Percentiles rank a stretch among this genome's conserved stretches.
Evolutionary conservation across 2,797 vertebrate species (phyloP).

Genomic region (Melanogrammus aeglefinus): DNA sequence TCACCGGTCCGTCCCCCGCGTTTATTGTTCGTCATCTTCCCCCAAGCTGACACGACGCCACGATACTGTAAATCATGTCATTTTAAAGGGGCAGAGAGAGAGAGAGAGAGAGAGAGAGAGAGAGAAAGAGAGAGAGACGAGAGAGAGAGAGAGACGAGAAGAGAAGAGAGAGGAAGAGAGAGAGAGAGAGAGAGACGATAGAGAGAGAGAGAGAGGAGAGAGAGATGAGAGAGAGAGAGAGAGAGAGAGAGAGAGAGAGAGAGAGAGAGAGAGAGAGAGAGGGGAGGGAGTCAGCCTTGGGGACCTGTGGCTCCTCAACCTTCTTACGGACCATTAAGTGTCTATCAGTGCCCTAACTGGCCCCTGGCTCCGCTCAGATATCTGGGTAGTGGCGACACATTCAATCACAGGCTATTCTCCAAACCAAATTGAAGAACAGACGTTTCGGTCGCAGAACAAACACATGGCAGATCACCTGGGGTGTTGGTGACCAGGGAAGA

Average conservation of each 20-base stretch:
- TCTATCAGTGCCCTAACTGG: constrained; percentile 77
- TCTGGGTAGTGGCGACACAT: constrained; percentile 69
- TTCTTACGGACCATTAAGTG: constrained; percentile 73
- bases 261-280: constrained; percentile 29
- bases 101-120: constrained; percentile 43
- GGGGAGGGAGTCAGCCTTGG: constrained; percentile 3
- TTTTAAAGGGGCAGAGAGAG: constrained; percentile 69
- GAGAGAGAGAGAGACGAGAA: constrained; percentile 15
- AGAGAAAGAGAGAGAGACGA: too few relatives aligned
- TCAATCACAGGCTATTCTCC: constrained; percentile 63
- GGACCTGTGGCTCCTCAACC: constrained; percentile 77
- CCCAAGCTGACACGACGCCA: constrained; percentile 75
- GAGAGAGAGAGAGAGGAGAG: too few relatives aligned
- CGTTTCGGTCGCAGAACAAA: background rate
- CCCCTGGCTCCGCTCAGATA: constrained; percentile 64
- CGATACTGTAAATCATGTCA: constrained; percentile 81
- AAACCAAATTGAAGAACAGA: background rate
- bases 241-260: too few relatives aligned
- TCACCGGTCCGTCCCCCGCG: constrained; percentile 75
- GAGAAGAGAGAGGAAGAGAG: constrained; percentile 39
- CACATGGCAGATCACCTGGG: too few relatives aligned
- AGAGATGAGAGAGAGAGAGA: too few relatives aligned
- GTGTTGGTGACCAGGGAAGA: too few relatives aligned
- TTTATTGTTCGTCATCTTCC: constrained; percentile 93
- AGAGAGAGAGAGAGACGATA: constrained; percentile 25